Conservation (phyloP, 2,888 invertebrate species). For the Drosophila melanosoma region DNA sequence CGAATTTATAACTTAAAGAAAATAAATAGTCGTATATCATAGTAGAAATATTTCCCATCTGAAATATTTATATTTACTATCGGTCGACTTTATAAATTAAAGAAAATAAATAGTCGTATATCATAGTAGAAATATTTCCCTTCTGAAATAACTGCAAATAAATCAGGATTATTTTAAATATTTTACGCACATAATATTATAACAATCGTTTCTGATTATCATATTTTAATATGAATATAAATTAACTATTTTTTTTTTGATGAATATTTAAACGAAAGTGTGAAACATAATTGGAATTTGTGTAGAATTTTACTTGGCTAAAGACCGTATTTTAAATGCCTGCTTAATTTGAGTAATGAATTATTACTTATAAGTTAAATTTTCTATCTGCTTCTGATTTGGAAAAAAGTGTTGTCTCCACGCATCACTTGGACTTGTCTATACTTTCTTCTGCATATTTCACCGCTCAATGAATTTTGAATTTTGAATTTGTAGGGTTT, state of each 20-base stretch:
- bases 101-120: neutral
- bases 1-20: neutral
- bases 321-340: neutral
- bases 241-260: neutral
- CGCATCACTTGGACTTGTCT: constrained; percentile 36
- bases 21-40: neutral
- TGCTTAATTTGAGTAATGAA: neutral
- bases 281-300: neutral
- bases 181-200: neutral
- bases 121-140: neutral
- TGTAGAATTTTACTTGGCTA: neutral
- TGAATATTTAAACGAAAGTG: neutral
- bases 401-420: constrained; percentile 2
- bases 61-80: too few species aligned
- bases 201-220: neutral
- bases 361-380: neutral
- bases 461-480: constrained; percentile 40
- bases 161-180: too few species aligned
- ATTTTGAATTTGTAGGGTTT: constrained; percentile 25
- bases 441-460: constrained; percentile 43
- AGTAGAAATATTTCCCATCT: neutral
- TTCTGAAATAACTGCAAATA: neutral
- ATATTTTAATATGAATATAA: neutral
- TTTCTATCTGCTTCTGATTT: neutral
- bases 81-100: too few species aligned